These are phyloP conservation scores for Hepsetus odoe DNA, from an alignment of 2,113 vertebrate species.

Conservation along the genomic window DNA sequence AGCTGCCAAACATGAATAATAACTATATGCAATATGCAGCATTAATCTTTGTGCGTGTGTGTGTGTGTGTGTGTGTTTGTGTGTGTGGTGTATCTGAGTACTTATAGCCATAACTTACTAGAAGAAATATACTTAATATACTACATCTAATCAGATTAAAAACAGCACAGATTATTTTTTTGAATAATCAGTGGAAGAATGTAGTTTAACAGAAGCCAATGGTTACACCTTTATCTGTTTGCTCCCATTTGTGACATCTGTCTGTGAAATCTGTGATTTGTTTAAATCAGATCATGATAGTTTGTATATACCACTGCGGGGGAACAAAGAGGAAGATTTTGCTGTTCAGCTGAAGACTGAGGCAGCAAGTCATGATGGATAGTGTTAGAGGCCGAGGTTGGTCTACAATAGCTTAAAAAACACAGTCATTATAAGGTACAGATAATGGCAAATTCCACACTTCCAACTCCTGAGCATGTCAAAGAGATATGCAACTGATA, in stretches of 20 bases:
- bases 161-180: not conserved
- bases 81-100: not conserved
- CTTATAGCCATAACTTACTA: not conserved
- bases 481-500: slow-evolving; percentile 19
- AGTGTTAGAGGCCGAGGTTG: not conserved
- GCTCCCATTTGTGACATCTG: not conserved
- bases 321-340: not conserved
- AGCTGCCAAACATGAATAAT: slow-evolving; percentile 58
- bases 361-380: not conserved
- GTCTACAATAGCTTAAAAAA: slow-evolving; percentile 16
- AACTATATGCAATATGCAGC: slow-evolving; percentile 33
- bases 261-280: too few relatives aligned
- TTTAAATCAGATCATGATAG: not conserved
- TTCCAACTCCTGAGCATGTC: slow-evolving; percentile 22
- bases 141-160: not conserved
- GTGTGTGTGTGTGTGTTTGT: slow-evolving; percentile 2
- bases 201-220: not conserved
- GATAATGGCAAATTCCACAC: slow-evolving; percentile 22
- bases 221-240: not conserved
- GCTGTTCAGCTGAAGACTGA: not conserved
- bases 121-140: not conserved
- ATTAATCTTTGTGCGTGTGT: slow-evolving; percentile 4
- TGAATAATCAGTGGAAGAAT: not conserved
- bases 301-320: not conserved
- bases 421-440: slow-evolving; percentile 13